These are phyloP conservation scores for Oncorhynchus mykiss DNA, from an alignment of 2,113 vertebrate species.

Conservation along the genomic window DNA sequence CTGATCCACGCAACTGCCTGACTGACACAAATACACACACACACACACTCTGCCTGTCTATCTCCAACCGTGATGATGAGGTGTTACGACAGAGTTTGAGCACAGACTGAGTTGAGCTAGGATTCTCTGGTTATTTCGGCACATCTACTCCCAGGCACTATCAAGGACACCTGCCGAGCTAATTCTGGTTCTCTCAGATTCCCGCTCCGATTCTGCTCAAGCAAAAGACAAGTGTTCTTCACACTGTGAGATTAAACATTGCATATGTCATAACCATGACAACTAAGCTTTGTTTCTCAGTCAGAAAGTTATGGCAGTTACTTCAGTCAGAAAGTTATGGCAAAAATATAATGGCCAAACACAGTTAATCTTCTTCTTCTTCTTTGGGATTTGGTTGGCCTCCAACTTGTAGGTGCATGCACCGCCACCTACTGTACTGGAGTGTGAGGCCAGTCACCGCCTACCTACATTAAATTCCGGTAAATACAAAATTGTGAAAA, in stretches of 20 bases:
- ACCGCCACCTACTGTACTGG: too few species aligned
- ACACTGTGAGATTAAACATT: constrained; percentile 35
- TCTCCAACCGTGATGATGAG: constrained; percentile 63
- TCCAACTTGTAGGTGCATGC: too few species aligned
- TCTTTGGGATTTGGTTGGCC: too few species aligned
- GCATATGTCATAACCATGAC: constrained; percentile 49
- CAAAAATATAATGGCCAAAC: not conserved
- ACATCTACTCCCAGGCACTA: constrained; percentile 21
- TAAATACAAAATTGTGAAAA: too few species aligned
- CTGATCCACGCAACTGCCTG: too few species aligned
- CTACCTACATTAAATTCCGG: too few species aligned
- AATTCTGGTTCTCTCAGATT: constrained; percentile 61
- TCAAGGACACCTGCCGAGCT: constrained; percentile 61
- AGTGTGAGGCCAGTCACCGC: too few species aligned
- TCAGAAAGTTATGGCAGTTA: not conserved
- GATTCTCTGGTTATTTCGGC: constrained; percentile 30
- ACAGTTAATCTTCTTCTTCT: not conserved
- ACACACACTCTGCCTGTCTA: constrained; percentile 36
- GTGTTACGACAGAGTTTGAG: constrained; percentile 55
- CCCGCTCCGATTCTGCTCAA: constrained; percentile 25
- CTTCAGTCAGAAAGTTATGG: not conserved
- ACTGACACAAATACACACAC: too few species aligned
- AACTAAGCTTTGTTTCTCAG: constrained; percentile 58
- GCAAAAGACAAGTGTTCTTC: constrained; percentile 54
- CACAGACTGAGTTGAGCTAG: not conserved